phyloP scores from a whole-genome alignment of 2,888 invertebrate genomes.

The Brenthis hecate region DNA sequence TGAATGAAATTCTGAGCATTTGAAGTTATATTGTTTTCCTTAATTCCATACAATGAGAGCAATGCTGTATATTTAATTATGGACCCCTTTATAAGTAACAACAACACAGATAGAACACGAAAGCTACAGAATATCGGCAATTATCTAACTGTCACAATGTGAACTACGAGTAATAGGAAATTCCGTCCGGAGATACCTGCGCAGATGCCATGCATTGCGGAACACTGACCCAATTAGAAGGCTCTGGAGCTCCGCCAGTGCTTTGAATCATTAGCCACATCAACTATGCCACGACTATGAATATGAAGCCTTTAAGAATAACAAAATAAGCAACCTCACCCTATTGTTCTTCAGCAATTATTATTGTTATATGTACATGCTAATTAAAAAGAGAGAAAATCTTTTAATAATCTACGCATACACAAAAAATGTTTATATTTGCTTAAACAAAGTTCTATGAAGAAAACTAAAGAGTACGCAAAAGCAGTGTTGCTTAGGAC shows the following conservation, averaged over 20 bases:
- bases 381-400: no score
- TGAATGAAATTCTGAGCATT: no score
- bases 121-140: slow-evolving; percentile 5
- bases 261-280: slow-evolving; percentile 28
- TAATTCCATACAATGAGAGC: no score
- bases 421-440: no score
- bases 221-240: slow-evolving; percentile 35
- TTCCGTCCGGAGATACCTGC: slow-evolving; percentile 24
- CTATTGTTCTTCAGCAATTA: background rate
- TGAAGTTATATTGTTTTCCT: no score
- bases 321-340: background rate
- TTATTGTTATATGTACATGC: no score
- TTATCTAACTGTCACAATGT: slow-evolving; percentile 26
- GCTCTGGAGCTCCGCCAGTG: slow-evolving; percentile 28
- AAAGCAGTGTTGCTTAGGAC: no score
- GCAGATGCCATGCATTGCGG: slow-evolving; percentile 24
- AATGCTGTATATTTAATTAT: no score
- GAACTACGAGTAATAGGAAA: slow-evolving; percentile 23
- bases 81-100: background rate
- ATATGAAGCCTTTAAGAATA: slow-evolving; percentile 3
- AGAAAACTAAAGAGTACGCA: no score
- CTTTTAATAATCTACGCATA: no score
- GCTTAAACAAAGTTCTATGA: no score
- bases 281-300: background rate
- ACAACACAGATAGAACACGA: background rate